Base-by-base conservation (phyloP, 2,113 vertebrate genomes). In the Hyperoodon ampullatus region DNA sequence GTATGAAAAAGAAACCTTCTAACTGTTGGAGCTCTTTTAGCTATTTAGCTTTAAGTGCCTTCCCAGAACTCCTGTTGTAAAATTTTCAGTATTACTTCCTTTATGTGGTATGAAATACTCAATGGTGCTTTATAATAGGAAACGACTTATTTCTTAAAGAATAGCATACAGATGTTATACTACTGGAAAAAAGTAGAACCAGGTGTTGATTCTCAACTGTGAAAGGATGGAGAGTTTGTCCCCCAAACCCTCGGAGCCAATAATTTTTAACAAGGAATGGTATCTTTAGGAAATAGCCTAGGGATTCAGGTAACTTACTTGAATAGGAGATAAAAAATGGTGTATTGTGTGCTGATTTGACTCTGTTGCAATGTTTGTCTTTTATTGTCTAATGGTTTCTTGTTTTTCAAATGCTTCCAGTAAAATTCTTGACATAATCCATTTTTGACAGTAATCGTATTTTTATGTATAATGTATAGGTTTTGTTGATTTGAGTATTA, bases 1-100 rank as follows among this genome's bases (percentile, higher is more conserved):
- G 55, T 93, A 24, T 81, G 81, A 91, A 71, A 23, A 90, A 33
- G 14, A 89, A 60, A 8, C 80, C 55, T 82, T 72, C 33, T 84
- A 91, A 81, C 35, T 74, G 10, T n/a, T 35, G 35, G 72, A 63
- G 44, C 33, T 95, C 50, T 95, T 74, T 88, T 90, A 39, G 81
- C n/a, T 63, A 61, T 35, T 78, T 89, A 87, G 68, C 50, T 90
- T 88, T 93, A 94, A 95, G 96, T 98, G 97, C 97, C 96, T 98
- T 97, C 89, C 75, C 35, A 83, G 72, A 70, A 96, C 68, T 88
- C 26, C 71, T 94, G n/a, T 66, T 89, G 9, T 94, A 90, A 93
- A 84, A 26, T 70, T 94, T 88, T 96, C 26, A 65, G 72, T 74
- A 75, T 66, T 84, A 39, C 39, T 84, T 94, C 47, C 42, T 88